Evolutionary conservation across 2,113 vertebrate genomes (phyloP).

Genomic region (Pungitius pungitius): DNA sequence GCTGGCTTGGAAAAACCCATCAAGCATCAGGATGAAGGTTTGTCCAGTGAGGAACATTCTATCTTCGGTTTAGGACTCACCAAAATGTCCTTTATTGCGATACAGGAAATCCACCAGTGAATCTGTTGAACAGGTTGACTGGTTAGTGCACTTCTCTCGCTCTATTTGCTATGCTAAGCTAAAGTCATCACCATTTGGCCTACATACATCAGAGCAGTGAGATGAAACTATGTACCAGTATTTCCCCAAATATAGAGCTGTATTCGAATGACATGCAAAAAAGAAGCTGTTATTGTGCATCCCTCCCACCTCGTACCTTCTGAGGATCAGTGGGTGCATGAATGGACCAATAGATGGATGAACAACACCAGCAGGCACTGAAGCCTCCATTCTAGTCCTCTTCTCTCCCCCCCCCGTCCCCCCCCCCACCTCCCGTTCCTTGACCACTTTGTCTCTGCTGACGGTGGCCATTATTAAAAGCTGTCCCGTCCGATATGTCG

Average conservation of each 20-base stretch:
- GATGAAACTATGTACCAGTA: background rate
- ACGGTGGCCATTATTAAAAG: constrained; percentile 66
- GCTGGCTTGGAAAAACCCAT: too few relatives aligned
- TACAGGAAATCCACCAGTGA: background rate
- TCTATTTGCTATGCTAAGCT: background rate
- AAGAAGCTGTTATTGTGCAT: background rate
- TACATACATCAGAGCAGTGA: background rate
- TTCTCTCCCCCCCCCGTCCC: background rate
- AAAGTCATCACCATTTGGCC: background rate
- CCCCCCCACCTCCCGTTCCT: background rate
- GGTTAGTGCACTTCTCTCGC: too few relatives aligned
- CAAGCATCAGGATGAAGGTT: background rate
- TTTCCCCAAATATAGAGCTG: background rate
- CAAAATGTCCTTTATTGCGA: background rate
- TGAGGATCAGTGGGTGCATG: background rate
- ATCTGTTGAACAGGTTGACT: background rate
- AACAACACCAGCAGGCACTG: constrained; percentile 5
- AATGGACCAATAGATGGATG: constrained; percentile 13
- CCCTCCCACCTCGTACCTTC: background rate
- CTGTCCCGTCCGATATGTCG: constrained; percentile 55
- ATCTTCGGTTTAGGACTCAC: background rate
- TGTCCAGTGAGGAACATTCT: background rate
- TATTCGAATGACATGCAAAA: background rate
- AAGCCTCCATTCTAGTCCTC: constrained; percentile 15
- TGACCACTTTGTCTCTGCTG: constrained; percentile 43